Conservation (phyloP, 1,140 invertebrate species). For the Eumaeus atala region DNA sequence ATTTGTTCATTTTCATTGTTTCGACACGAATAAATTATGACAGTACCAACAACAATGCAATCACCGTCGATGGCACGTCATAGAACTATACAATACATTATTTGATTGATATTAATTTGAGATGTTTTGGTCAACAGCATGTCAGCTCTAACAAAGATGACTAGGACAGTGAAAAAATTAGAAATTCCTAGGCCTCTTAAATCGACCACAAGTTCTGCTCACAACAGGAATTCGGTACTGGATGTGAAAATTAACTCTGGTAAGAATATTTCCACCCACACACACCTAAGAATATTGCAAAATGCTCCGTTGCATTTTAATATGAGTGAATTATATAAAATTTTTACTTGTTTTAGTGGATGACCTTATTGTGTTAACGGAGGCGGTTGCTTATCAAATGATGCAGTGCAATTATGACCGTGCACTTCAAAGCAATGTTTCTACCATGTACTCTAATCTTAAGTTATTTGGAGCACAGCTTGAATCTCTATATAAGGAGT, state of each 20-base stretch:
- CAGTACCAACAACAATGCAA: conserved; percentile 47
- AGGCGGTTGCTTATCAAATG: conserved; percentile 80
- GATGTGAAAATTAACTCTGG: conserved; percentile 72
- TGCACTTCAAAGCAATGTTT: conserved; percentile 76
- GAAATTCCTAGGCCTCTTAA: conserved; percentile 83
- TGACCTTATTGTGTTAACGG: conserved; percentile 81
- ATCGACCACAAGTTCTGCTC: conserved; percentile 72
- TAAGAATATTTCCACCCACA: too few relatives aligned
- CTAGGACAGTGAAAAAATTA: conserved; percentile 79
- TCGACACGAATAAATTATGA: conserved; percentile 54
- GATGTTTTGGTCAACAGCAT: conserved; percentile 55
- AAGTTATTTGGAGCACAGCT: conserved; percentile 83
- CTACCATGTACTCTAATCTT: conserved; percentile 81
- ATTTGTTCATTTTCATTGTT: conserved; percentile 46
- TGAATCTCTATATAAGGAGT: conserved; percentile 84
- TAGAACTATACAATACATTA: neutral
- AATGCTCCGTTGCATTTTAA: neutral
- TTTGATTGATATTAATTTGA: conserved; percentile 17
- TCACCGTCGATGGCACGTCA: conserved; percentile 34
- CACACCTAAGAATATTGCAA: neutral
- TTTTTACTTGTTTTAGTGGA: conserved; percentile 72
- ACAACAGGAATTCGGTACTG: conserved; percentile 66
- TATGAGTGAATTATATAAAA: conserved; percentile 12
- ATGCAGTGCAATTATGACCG: conserved; percentile 77
- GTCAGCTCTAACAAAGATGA: conserved; percentile 74